A percentile compares a stretch with the other conserved stretches of the same genome.
phyloP scores from a whole-genome alignment of 2,797 vertebrate species.

The Alauda arvensis region DNA sequence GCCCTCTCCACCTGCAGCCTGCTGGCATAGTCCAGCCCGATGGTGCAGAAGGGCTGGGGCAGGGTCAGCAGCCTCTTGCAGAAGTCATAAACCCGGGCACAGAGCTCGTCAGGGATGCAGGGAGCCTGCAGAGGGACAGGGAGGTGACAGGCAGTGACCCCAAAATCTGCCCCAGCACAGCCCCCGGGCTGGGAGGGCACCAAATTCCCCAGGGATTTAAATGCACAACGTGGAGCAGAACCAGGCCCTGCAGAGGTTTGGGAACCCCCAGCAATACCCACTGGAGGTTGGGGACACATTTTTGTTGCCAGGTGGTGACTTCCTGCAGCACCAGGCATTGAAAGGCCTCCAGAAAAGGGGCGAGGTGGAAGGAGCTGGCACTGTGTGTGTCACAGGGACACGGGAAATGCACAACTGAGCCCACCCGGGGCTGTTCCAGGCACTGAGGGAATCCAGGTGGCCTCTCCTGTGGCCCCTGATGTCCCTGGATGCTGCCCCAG shows the following conservation, averaged over 20 bases:
- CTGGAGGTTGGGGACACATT: not conserved
- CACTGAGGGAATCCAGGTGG: not conserved
- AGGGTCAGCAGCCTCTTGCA: slow-evolving; percentile 86
- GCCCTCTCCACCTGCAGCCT: slow-evolving; percentile 80
- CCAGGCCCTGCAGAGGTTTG: not conserved
- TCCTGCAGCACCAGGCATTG: not conserved
- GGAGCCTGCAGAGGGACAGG: slow-evolving; percentile 73
- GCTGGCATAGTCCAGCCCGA: slow-evolving; percentile 83
- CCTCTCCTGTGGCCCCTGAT: not conserved
- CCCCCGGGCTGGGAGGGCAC: not conserved
- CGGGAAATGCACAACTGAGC: not conserved
- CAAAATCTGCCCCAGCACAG: not conserved
- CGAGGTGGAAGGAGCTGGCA: not conserved
- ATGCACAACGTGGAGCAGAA: not conserved
- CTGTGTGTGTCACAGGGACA: not conserved
- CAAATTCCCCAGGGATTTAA: too few species aligned
- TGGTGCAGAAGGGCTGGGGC: slow-evolving; percentile 86
- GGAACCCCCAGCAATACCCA: not conserved
- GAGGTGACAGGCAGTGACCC: not conserved
- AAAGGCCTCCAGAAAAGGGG: not conserved
- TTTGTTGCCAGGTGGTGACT: not conserved
- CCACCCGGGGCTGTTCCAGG: accelerated
- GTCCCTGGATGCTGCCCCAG: not conserved
- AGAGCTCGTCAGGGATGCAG: slow-evolving; percentile 85
- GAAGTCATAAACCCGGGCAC: slow-evolving; percentile 82